These are phyloP conservation scores for Eupithecia tripunctaria DNA, from an alignment of 2,888 invertebrate species.

Conservation along the genomic window DNA sequence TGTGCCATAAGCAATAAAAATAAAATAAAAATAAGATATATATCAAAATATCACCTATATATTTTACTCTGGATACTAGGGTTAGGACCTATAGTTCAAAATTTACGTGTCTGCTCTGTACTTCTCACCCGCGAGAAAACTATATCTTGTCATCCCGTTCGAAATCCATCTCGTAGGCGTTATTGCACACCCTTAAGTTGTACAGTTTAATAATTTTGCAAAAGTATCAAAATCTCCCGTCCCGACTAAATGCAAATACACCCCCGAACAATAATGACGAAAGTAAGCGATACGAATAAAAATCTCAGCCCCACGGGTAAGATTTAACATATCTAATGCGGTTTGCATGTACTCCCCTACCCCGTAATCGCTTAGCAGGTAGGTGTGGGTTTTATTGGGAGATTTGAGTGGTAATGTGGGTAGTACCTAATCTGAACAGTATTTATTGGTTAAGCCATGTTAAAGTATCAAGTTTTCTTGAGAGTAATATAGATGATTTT, in stretches of 20 bases:
- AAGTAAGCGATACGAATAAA: constrained; percentile 84
- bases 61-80: too few species aligned
- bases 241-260: constrained; percentile 72
- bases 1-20: too few species aligned
- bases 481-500: too few species aligned
- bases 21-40: too few species aligned
- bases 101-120: too few species aligned
- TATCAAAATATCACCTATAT: too few species aligned
- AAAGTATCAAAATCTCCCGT: constrained; percentile 50
- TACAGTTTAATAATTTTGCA: not conserved
- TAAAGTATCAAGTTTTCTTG: not conserved
- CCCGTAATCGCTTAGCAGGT: constrained; percentile 71
- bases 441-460: constrained; percentile 1
- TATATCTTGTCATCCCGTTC: too few species aligned
- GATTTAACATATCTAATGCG: constrained; percentile 84
- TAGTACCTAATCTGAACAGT: constrained; percentile 5
- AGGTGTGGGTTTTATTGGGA: constrained; percentile 41
- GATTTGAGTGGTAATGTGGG: constrained; percentile 3
- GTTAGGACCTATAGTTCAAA: too few species aligned
- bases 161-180: too few species aligned
- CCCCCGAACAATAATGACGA: constrained; percentile 78
- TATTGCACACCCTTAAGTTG: too few species aligned
- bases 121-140: too few species aligned
- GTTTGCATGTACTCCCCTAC: constrained; percentile 78
- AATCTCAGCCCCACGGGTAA: constrained; percentile 70